Base-by-base conservation (phyloP, 1,140 invertebrate species). In the Lasioglossum albipes region DNA sequence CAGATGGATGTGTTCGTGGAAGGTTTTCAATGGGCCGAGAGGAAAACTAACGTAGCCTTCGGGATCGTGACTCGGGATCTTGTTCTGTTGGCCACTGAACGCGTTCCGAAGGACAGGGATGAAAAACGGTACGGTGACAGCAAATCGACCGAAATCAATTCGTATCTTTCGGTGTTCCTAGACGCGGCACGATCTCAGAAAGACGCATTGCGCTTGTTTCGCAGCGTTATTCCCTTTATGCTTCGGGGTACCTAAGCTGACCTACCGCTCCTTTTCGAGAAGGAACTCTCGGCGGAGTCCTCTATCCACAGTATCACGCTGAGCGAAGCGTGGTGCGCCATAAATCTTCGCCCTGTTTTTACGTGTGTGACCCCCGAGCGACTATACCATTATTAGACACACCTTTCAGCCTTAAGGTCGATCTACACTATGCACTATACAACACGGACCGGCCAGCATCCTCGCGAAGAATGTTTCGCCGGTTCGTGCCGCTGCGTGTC, bases 291-390 rank as follows among this genome's bases (percentile, higher is more conserved):
- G 54, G 41, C 71, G 67, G 42, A 61, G 73, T 66, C 69, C 69
- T 81, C 62, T 54, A 59, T 81, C 76, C 66, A 78, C 41, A 78
- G 77, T 59, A 69, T 87, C 87, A 87, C 42, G 87, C 83, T 81
- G 87, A 74, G 87, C 78, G 67, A 79, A 86, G 88, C 83, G 84
- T 87, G 84, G 82, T 87, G 80, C 75, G 62, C 79, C 84, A 89
- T 92, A 92, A 92, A 92, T 92, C 90, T 90, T 87, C 81, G 70
- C 76, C 73, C 88, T 89, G 89, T 91, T 91, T 92, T 92, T 92
- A 87, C 88, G 89, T 90, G 88, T 91, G 90, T 91, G 85, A 89
- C 89, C 89, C 80, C 67, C 75, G 81, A 75, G 69, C 83, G 82
- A 84, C 86, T 80, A 73, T 82, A 84, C 89, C 88, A 91, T 91